Evolutionary conservation across 2,888 invertebrate species (phyloP).

Genomic region (Petrolisthes cinctipes): DNA sequence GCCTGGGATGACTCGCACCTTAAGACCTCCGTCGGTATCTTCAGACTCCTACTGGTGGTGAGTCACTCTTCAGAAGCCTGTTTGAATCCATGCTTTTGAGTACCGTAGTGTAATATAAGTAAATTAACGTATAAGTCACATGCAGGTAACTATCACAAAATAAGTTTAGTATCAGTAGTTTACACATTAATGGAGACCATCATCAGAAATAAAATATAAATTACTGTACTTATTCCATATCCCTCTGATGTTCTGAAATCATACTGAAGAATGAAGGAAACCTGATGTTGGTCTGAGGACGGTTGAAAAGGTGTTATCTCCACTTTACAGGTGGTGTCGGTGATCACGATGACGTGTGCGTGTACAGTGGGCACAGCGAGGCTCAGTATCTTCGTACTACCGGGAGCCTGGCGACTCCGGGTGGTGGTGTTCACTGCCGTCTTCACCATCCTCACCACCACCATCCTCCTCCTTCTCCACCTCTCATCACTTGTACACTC

Average conservation of each 20-base stretch:
- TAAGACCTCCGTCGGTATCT: constrained; percentile 65
- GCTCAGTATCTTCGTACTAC: constrained; percentile 64
- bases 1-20: constrained; percentile 65
- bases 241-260: too few species aligned
- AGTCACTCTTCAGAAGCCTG: constrained; percentile 21
- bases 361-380: constrained; percentile 65
- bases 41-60: constrained; percentile 63
- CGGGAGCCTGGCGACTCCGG: constrained; percentile 63
- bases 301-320: background rate
- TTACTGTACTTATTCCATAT: too few species aligned
- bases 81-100: background rate
- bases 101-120: background rate
- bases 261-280: too few species aligned
- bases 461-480: constrained; percentile 63
- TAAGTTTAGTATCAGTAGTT: too few species aligned
- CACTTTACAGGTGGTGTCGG: constrained; percentile 58
- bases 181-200: too few species aligned
- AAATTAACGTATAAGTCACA: too few species aligned
- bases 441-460: constrained; percentile 66
- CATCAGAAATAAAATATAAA: too few species aligned
- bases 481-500: constrained; percentile 65
- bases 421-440: constrained; percentile 64
- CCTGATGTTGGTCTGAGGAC: too few species aligned
- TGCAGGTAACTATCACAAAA: too few species aligned
- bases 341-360: constrained; percentile 65